Evolutionary conservation across 2,113 vertebrate species (phyloP).

Genomic region (Desmodus rotundus): DNA sequence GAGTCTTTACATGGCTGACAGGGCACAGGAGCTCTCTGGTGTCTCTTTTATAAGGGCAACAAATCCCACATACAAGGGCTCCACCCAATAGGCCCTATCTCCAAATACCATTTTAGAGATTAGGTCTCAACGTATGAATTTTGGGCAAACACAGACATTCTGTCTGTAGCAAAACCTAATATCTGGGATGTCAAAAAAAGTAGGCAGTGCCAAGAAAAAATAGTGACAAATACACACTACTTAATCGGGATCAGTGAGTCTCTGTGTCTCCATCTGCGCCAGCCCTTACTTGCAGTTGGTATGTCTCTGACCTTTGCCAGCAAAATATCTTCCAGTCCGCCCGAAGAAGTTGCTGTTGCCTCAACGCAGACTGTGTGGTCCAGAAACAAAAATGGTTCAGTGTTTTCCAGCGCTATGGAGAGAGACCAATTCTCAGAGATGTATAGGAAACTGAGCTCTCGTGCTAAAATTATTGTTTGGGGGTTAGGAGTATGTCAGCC

Average conservation of each 20-base stretch:
- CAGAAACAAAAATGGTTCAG: neutral
- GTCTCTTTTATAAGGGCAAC: neutral
- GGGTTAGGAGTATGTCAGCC: neutral
- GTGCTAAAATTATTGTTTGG: neutral
- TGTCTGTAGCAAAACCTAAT: neutral
- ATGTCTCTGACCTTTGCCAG: neutral
- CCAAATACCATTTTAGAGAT: neutral
- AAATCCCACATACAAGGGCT: neutral
- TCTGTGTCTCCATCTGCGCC: neutral
- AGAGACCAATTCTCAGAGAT: neutral
- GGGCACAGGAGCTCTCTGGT: neutral
- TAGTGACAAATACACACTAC: neutral
- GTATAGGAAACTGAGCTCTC: neutral
- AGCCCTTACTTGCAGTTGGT: neutral
- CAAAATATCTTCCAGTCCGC: neutral
- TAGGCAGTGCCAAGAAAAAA: neutral
- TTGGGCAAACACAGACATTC: neutral
- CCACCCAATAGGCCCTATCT: neutral
- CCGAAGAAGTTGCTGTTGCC: neutral
- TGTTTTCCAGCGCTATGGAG: neutral
- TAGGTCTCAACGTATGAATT: neutral
- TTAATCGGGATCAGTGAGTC: neutral
- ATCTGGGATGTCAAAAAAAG: neutral
- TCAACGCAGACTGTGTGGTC: neutral
- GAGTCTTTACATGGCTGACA: neutral